Evolutionary conservation across 2,797 vertebrate genomes (phyloP), one percentile per base, ranked within the genome.

Genomic region (Staurois parvus): DNA sequence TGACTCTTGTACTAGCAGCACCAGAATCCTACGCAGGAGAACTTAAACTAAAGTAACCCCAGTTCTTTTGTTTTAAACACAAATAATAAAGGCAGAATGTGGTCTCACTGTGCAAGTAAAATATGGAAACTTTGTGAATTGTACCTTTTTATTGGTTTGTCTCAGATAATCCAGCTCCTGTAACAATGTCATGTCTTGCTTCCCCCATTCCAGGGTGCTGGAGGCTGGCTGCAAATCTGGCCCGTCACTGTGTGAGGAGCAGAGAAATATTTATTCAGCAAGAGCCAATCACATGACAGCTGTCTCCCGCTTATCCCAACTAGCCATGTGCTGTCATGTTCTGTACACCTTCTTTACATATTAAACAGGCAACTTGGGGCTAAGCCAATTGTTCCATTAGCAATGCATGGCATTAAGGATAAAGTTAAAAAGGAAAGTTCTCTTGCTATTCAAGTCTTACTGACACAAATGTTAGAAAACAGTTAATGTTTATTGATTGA

Each of bases 261-360:
- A 86, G 34, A 75, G 83, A 83, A 87, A 83, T 72, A 87, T 87
- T 87, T 87, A 83, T 87, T 83, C 85, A 87, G 74, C 42, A 37
- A 52, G 68, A 87, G 76, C 85, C 85, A 87, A 87, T 83, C 81
- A 83, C 76, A 79, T 66, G 59, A 21, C 76, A 69, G 68, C 76
- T 30, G 76, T 75, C 70, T 87, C 29, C 69, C 69, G 73, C 75
- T 87, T 87, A 87, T 87, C 85, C 85, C 76, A 9, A 79, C 21
- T 4, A 79, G 76, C 81, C 85, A 87, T 87, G 85, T 87, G 76
- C 81, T 42, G 76, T 87, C 85, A 87, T 87, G 85, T 75, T 66
- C 85, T 45, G 3, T 37, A 79, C 62, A 29, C 73, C 72, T 73
- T 62, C 76, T 87, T 83, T 87, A 83, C 85, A 87, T 87, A 83